Evolutionary conservation across 2,113 vertebrate species (phyloP), one percentile per base, ranked within the genome.

Genomic region (Amphiprion percula): DNA sequence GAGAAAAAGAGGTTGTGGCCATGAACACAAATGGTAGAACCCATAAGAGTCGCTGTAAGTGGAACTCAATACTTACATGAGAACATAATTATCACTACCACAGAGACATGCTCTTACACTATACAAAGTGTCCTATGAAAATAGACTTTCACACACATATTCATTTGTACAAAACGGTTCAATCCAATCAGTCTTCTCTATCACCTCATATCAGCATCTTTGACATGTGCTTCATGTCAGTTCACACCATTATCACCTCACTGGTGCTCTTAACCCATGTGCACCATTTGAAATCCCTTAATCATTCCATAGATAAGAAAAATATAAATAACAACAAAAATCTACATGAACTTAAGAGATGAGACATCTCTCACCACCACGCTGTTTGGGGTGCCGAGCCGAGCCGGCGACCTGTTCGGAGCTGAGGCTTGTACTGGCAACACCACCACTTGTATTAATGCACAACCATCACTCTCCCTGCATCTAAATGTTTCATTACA

Each of bases 401-500:
- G 24, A 64, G 80, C 66, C 19, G 23, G 74, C 67, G 70, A 82
- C 85, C 67, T 73, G 83, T 83, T 70, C 26, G 49, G 74, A 79
- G 73, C 74, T 2, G 15, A 54, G 59, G 53, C 56, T 71, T 59
- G 75, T 73, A 68, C 67, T 60, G 79, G 83, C 68, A 85, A 85
- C 79, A 83, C 79, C 82, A 82, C 62, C 78, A 81, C 85, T 73
- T 59, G 85, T 90, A 91, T 94, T 93, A 94, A 92, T 93, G 90
- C 74, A 70, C 84, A 87, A 83, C 85, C 90, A 92, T 91, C 81
- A 70, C 85, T 90, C 91, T 82, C 73, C 84, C 91, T 89, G 91
- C 91, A 94, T 94, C 90, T 94, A 93, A 94, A 94, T 94, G 94
- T 94, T 93, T 94, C 94, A 94, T 94, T 94, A 93, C 91, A 90